These are phyloP conservation scores for Dreissena rostriformis DNA, from an alignment of 1,140 invertebrate species.

Conservation along the genomic window DNA sequence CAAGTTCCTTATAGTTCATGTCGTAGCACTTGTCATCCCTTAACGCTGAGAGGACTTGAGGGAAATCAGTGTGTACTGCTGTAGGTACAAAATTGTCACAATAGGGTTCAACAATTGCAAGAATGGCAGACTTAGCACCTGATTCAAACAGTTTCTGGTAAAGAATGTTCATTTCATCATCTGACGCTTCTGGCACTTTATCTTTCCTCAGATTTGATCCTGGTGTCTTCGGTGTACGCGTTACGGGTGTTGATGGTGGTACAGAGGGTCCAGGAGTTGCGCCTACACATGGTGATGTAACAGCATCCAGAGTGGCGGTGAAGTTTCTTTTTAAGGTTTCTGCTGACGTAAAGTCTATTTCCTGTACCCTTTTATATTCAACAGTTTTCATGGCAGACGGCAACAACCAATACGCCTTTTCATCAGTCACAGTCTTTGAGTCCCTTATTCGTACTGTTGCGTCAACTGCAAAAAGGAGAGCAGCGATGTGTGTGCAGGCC, in stretches of 20 bases:
- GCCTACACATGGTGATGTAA: slow-evolving; percentile 23
- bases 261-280: not conserved
- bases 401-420: slow-evolving; percentile 58
- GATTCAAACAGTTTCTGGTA: not conserved
- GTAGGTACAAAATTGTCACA: slow-evolving; percentile 25
- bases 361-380: slow-evolving; percentile 3
- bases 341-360: slow-evolving; percentile 53
- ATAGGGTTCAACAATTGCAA: slow-evolving; percentile 10
- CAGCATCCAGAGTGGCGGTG: not conserved
- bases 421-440: slow-evolving; percentile 52
- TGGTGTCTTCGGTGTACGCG: not conserved
- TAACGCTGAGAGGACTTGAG: not conserved
- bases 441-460: slow-evolving; percentile 44
- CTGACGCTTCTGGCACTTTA: not conserved
- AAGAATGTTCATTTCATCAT: slow-evolving; percentile 8
- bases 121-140: slow-evolving; percentile 12
- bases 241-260: not conserved
- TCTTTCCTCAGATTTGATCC: not conserved
- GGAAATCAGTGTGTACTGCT: not conserved
- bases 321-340: slow-evolving; percentile 25
- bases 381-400: slow-evolving; percentile 40
- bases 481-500: slow-evolving; percentile 54
- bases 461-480: slow-evolving; percentile 54
- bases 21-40: not conserved
- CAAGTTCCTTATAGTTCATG: slow-evolving; percentile 5